Base-by-base conservation (phyloP, 2,797 vertebrate species). In the Macroramphosus scolopax region DNA sequence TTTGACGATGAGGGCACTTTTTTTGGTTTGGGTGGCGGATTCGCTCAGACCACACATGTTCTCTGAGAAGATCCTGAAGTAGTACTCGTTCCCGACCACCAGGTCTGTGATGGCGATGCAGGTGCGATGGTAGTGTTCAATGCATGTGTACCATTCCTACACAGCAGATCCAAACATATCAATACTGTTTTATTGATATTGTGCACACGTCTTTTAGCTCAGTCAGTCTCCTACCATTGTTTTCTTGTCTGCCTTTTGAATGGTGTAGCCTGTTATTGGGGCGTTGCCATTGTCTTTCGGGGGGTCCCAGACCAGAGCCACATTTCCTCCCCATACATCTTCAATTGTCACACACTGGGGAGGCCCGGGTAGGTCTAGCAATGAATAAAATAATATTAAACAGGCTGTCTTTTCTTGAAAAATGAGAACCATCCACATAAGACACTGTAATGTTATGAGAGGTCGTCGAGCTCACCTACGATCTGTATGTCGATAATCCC, bases 221-320 rank as follows among this genome's bases (percentile, higher is more conserved):
- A 42, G 25, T 17, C 6, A 1, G 33, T 26, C 17, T 46, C 54
- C 8, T 78, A 99, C 97, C 97, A 98, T 98, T 33, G 95, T 99
- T 80, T 98, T 98, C 72, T 96, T 97, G 77, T 99, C 97, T 17
- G 97, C 97, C 87, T 99, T 99, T 86, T 99, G 96, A 80, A 98
- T 97, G 3, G 96, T 98, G 74, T 99, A 99, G 44, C 97, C 97
- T 16, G 89, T 95, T 61, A 99, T 98, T 40, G 91, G 90, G 10
- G 95, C 92, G n/a, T 99, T 99, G 32, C 97, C 97, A 2, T 84
- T 91, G 72, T 99, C 95, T 61, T 89, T 93, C 1, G 97, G 97
- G 28, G 92, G 93, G 16, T 85, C 92, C 97, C 97, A 99, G n/a
- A 91, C 89, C 36, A 99, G 86, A 70, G 94, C 94, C 25, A 95